Conservation (phyloP, 1,140 invertebrate species). For the Meloidogyne chitwoodi region DNA sequence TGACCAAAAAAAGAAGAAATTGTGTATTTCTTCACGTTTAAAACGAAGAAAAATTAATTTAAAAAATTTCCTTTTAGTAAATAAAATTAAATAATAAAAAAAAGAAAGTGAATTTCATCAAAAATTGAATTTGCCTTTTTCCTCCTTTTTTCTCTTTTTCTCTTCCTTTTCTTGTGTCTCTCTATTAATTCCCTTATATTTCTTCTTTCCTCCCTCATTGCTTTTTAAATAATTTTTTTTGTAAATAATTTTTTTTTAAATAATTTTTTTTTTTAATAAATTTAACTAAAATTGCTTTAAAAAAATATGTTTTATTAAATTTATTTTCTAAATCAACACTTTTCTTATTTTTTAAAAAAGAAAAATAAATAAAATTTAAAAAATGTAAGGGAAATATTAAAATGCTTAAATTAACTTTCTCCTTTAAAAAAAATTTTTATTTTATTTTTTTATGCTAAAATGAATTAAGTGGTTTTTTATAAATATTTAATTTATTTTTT, state of each 20-base stretch:
- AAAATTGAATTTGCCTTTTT: neutral
- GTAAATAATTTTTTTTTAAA: neutral
- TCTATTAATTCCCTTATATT: neutral
- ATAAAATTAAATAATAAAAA: neutral
- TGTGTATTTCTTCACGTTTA: too few relatives aligned
- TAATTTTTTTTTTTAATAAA: too few relatives aligned
- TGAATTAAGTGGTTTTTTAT: neutral
- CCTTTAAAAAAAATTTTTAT: too few relatives aligned
- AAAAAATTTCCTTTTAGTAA: neutral
- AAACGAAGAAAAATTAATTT: neutral
- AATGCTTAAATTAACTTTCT: neutral
- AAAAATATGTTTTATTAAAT: neutral
- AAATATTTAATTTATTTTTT: neutral
- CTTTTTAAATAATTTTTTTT: neutral
- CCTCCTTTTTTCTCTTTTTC: neutral
- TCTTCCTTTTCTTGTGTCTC: neutral
- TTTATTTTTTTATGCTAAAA: neutral
- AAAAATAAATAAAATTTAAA: neutral
- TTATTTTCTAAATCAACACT: neutral
- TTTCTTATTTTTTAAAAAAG: neutral
- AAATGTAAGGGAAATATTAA: neutral
- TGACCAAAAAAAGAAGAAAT: neutral
- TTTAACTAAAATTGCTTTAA: too few relatives aligned
- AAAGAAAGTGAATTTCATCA: neutral
- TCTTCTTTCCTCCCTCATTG: neutral